A percentile compares a stretch with the other conserved stretches of the same genome.
These are phyloP conservation scores for Rhopalosiphum nymphaeae DNA, from an alignment of 2,888 invertebrate species.

Conservation along the genomic window DNA sequence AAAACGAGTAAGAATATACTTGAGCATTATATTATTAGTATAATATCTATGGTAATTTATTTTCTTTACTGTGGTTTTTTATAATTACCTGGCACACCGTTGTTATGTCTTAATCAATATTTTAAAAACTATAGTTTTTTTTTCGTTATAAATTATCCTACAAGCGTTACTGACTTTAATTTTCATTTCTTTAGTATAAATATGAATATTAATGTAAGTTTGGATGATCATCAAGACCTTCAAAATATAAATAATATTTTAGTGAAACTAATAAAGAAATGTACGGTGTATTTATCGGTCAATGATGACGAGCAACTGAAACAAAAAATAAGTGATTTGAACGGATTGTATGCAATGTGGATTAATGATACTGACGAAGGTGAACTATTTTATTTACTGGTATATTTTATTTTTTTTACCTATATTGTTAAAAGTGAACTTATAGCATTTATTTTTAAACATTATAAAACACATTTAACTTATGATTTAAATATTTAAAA, in stretches of 20 bases:
- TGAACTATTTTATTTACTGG: conserved; percentile 4
- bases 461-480: not conserved
- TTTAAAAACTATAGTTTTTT: not conserved
- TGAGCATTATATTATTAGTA: too few relatives aligned
- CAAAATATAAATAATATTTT: not conserved
- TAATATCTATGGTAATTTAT: too few relatives aligned
- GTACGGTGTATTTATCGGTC: not conserved
- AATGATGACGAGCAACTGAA: not conserved
- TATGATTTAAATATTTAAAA: not conserved
- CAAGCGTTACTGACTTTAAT: not conserved
- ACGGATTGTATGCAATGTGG: conserved; percentile 18
- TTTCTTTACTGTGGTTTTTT: not conserved
- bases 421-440: not conserved
- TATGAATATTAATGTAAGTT: not conserved
- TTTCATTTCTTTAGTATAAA: not conserved
- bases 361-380: not conserved
- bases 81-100: not conserved
- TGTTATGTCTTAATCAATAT: not conserved
- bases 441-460: not conserved
- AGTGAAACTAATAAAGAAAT: not conserved
- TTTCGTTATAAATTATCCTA: not conserved
- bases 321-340: not conserved
- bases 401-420: not conserved
- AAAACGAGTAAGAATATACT: not conserved
- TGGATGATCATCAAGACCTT: not conserved